Percentiles rank a stretch among this genome's conserved stretches.
These are phyloP conservation scores for Cyclina sinensis DNA, from an alignment of 1,140 invertebrate genomes.

Conservation along the genomic window DNA sequence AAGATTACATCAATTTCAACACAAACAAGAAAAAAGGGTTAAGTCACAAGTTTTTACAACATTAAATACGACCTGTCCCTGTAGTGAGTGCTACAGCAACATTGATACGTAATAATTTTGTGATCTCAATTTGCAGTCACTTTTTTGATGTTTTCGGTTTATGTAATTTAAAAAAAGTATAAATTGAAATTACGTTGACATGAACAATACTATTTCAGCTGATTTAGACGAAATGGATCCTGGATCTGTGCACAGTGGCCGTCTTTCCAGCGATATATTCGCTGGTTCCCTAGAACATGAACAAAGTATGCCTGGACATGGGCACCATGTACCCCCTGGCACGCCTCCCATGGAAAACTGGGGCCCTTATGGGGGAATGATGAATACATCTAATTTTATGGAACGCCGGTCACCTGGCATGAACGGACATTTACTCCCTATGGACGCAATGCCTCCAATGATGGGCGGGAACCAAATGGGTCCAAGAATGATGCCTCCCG, in stretches of 20 bases:
- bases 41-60: too few species aligned
- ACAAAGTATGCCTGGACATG: conserved; percentile 78
- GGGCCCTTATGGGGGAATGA: conserved; percentile 75
- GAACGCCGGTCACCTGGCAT: conserved; percentile 80
- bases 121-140: too few species aligned
- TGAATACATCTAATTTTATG: conserved; percentile 69
- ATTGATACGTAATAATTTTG: too few species aligned
- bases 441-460: conserved; percentile 76
- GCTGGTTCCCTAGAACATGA: conserved; percentile 80
- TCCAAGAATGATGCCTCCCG: conserved; percentile 77
- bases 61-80: too few species aligned
- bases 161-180: too few species aligned
- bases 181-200: too few species aligned
- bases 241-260: conserved; percentile 73
- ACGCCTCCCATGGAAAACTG: conserved; percentile 81
- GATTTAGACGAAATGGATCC: conserved; percentile 80
- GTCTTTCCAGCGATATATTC: conserved; percentile 81
- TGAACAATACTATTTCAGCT: conserved; percentile 73
- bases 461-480: conserved; percentile 69
- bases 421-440: conserved; percentile 76
- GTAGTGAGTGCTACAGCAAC: too few species aligned
- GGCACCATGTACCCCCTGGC: conserved; percentile 77
- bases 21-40: too few species aligned
- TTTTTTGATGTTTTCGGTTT: too few species aligned
- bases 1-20: too few species aligned